Conservation (phyloP, 2,113 vertebrate species). For the Hypomesus transpacificus region DNA sequence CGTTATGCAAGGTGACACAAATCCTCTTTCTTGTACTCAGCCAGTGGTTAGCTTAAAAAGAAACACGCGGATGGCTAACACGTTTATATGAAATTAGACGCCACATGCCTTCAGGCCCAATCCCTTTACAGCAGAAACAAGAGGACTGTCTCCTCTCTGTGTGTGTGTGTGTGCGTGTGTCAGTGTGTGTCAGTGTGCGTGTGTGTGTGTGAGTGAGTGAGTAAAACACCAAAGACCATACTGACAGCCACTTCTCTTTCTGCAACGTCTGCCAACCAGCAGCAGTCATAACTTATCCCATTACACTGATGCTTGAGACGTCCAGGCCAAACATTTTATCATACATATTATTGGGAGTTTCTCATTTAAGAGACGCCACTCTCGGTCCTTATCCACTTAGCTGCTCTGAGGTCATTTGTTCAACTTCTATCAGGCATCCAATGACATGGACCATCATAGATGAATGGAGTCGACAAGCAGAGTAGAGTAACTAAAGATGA, state of each 20-base stretch:
- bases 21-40: constrained; percentile 35
- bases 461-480: constrained; percentile 9
- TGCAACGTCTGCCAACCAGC: constrained; percentile 31
- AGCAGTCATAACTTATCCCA: constrained; percentile 41
- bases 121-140: constrained; percentile 49
- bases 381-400: constrained; percentile 12
- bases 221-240: constrained; percentile 24
- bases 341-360: constrained; percentile 23
- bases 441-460: constrained; percentile 16
- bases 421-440: background rate
- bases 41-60: constrained; percentile 37
- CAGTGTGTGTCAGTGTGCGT: constrained; percentile 16
- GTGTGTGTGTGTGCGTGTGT: constrained; percentile 10
- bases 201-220: background rate
- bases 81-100: constrained; percentile 47
- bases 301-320: constrained; percentile 48
- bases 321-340: constrained; percentile 32
- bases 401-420: constrained; percentile 13
- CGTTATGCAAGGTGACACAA: constrained; percentile 33
- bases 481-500: constrained; percentile 10
- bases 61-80: constrained; percentile 29
- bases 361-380: constrained; percentile 7
- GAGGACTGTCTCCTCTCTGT: constrained; percentile 35
- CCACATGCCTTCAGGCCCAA: constrained; percentile 31
- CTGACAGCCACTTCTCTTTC: constrained; percentile 42